Evolutionary conservation across 2,797 vertebrate species (phyloP).

Genomic region (Peromyscus nudipes): DNA sequence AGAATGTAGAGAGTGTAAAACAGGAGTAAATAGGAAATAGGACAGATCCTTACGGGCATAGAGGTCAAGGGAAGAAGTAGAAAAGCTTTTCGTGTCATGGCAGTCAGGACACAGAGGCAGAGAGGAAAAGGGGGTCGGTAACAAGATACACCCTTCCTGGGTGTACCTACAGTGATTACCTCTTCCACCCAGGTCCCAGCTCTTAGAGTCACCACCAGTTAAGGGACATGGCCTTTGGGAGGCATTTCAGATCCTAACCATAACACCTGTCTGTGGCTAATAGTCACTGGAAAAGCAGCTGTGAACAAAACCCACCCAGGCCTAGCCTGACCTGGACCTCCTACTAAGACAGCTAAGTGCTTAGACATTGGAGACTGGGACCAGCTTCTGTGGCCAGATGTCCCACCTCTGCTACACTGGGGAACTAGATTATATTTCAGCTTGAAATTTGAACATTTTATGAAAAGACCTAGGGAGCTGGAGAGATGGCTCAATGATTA

Average conservation of each 20-base stretch:
- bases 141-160: not conserved
- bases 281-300: not conserved
- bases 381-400: not conserved
- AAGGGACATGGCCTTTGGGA: not conserved
- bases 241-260: not conserved
- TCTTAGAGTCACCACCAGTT: not conserved
- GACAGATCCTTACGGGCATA: not conserved
- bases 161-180: not conserved
- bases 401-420: not conserved
- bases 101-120: not conserved
- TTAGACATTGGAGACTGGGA: not conserved
- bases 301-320: not conserved
- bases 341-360: not conserved
- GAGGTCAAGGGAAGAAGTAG: not conserved
- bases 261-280: not conserved
- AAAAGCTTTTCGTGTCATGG: not conserved
- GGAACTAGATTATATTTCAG: not conserved
- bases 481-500: not conserved
- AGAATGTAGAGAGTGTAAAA: not conserved
- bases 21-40: not conserved
- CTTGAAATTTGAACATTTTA: constrained; percentile 54
- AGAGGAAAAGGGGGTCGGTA: not conserved
- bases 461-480: not conserved
- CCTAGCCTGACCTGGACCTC: not conserved
- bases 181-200: not conserved